A percentile compares a stretch with the other conserved stretches of the same genome.
Evolutionary conservation across 2,113 vertebrate species (phyloP).

Genomic region (Sylvilagus bachmani): DNA sequence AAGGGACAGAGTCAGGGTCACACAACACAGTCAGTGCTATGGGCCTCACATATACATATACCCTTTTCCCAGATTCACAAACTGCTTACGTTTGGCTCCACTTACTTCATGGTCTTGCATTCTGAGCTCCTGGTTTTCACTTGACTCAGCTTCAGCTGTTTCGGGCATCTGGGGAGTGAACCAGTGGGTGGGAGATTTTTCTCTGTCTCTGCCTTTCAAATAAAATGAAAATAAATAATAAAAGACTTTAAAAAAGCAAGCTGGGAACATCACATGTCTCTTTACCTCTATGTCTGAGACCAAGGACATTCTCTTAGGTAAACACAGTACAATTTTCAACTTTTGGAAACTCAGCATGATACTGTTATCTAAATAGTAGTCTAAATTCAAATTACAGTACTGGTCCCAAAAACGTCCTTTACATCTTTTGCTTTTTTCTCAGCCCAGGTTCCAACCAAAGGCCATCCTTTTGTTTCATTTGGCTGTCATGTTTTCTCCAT

Average conservation of each 20-base stretch:
- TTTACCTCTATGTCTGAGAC: conserved; percentile 53
- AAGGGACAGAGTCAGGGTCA: no score
- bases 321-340: background rate
- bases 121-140: no score
- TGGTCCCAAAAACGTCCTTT: background rate
- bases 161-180: no score
- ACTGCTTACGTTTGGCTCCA: background rate
- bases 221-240: no score
- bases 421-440: background rate
- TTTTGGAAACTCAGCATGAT: background rate
- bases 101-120: background rate
- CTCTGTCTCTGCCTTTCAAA: no score
- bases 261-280: background rate
- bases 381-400: conserved; percentile 9
- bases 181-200: no score
- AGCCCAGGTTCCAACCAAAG: background rate
- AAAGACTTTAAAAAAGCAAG: conserved; percentile 21
- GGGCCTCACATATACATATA: background rate
- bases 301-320: conserved; percentile 29
- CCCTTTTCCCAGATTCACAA: background rate
- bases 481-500: background rate
- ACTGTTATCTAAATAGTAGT: background rate
- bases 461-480: background rate
- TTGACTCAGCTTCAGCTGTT: no score
- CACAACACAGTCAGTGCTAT: background rate